A percentile compares a stretch with the other conserved stretches of the same genome.
Conservation (phyloP, 1,140 invertebrate genomes). For the Bombus consobrinus region DNA sequence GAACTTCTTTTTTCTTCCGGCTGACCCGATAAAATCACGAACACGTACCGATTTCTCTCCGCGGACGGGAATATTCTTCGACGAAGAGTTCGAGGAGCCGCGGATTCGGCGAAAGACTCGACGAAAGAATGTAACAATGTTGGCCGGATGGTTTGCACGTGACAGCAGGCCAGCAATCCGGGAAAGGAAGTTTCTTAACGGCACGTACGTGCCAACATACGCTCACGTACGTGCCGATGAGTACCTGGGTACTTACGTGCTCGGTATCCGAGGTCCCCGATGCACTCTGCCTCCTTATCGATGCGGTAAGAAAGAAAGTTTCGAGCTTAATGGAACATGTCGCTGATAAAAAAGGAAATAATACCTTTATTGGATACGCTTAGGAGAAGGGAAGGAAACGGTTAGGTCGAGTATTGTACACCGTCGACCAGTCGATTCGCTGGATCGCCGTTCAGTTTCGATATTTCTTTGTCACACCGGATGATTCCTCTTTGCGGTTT, state of each 20-base stretch:
- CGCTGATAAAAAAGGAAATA: conserved; percentile 27
- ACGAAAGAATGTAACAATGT: conserved; percentile 67
- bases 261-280: conserved; percentile 39
- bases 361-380: conserved; percentile 32
- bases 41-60: conserved; percentile 57
- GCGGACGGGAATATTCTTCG: conserved; percentile 53
- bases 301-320: conserved; percentile 39
- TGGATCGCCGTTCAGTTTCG: background rate
- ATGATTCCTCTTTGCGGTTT: background rate
- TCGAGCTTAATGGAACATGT: conserved; percentile 43
- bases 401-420: background rate
- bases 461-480: background rate
- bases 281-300: conserved; percentile 37
- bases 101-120: conserved; percentile 59
- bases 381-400: background rate
- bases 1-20: conserved; percentile 3
- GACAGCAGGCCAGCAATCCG: conserved; percentile 63
- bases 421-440: background rate
- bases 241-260: conserved; percentile 52
- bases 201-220: conserved; percentile 67
- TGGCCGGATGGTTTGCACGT: conserved; percentile 67
- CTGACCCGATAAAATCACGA: conserved; percentile 53
- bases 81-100: conserved; percentile 54
- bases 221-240: conserved; percentile 58
- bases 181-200: conserved; percentile 68